phyloP scores from a whole-genome alignment of 2,888 invertebrate species.

The Pyrocoelia pectoralis region DNA sequence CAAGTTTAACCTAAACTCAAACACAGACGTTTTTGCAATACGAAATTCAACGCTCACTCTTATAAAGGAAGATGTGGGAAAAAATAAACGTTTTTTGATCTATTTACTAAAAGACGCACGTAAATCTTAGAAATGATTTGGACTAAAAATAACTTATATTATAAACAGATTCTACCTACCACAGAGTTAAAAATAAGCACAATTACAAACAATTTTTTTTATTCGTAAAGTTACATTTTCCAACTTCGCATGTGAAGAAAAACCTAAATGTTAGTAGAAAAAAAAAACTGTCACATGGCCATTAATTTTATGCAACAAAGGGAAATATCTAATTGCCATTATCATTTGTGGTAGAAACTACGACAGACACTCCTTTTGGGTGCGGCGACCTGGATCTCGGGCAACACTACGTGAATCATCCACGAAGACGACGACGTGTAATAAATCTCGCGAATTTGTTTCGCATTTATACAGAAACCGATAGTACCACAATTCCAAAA shows the following conservation, averaged over 20 bases:
- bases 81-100: not conserved
- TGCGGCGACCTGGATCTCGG: constrained; percentile 40
- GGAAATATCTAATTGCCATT: constrained; percentile 17
- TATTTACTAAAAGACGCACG: too few relatives aligned
- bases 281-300: not conserved
- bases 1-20: too few relatives aligned
- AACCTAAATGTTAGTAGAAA: not conserved
- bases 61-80: not conserved
- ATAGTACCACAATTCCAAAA: constrained; percentile 12
- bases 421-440: constrained; percentile 23
- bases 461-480: constrained; percentile 20
- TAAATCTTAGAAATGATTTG: not conserved
- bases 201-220: constrained; percentile 2
- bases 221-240: constrained; percentile 7
- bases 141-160: not conserved
- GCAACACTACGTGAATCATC: constrained; percentile 36
- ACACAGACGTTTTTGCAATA: constrained; percentile 15
- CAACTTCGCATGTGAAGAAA: not conserved
- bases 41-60: constrained; percentile 11
- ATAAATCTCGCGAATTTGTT: constrained; percentile 29
- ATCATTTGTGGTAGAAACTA: constrained; percentile 23
- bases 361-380: constrained; percentile 37
- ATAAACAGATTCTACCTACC: constrained; percentile 10
- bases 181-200: constrained; percentile 4
- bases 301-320: constrained; percentile 10